phyloP scores from a whole-genome alignment of 2,888 invertebrate species.

The Drepana falcataria region DNA sequence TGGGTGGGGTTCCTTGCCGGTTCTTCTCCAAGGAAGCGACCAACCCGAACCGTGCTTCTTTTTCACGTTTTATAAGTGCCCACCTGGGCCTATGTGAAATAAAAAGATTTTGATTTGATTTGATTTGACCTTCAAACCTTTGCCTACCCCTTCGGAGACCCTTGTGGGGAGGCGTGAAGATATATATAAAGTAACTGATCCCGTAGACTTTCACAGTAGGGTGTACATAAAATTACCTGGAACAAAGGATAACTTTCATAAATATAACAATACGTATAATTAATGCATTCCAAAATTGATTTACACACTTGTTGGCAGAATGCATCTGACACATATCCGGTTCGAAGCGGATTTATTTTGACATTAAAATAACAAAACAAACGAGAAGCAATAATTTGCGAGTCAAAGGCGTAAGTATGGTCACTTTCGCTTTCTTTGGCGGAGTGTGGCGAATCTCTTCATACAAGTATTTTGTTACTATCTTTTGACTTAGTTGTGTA shows the following conservation, averaged over 20 bases:
- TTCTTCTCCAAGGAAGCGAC: no score
- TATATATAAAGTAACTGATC: no score
- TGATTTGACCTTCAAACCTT: no score
- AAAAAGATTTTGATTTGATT: no score
- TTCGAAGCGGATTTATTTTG: neutral
- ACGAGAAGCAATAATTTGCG: conserved; percentile 1
- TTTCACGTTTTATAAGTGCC: no score
- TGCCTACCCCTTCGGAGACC: no score
- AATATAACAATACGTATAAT: neutral
- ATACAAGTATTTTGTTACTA: conserved; percentile 18
- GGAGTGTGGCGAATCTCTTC: conserved; percentile 26
- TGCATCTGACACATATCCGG: neutral
- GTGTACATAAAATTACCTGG: neutral
- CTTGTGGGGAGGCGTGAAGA: no score
- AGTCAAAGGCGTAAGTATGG: conserved; percentile 4
- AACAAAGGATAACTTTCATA: conserved; percentile 1
- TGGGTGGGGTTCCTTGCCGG: no score
- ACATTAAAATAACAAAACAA: neutral
- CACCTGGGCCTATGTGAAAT: no score
- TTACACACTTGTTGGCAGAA: neutral
- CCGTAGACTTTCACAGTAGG: neutral
- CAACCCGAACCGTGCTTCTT: no score
- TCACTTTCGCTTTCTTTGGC: conserved; percentile 29
- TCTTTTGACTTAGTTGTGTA: conserved; percentile 1
- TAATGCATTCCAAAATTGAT: neutral